Evolutionary conservation across 1,140 invertebrate genomes (phyloP), one percentile per base, ranked within the genome.

Genomic region (Zaprionus vittiger): DNA sequence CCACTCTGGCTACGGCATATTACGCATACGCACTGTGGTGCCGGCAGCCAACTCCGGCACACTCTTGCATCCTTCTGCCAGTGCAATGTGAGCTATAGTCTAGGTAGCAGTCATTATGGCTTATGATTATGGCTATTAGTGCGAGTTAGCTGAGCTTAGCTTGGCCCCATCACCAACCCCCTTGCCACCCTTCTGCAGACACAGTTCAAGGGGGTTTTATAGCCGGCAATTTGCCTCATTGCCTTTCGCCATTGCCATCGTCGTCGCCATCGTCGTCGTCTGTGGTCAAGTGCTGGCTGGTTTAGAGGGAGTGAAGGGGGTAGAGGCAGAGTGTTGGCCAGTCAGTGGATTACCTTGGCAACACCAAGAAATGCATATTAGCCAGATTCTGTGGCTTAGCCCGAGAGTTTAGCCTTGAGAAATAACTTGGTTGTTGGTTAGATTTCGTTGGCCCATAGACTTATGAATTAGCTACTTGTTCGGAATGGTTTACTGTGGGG

Each of bases 61-160:
- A 17, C 41, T 47, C 41, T 20, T 1, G 41, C 41, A 47, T 47
- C 41, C 41, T 47, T 47, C 59, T 26, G 49, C 20, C 37, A 6
- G 15, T 63, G 75, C 63, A 77, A 76, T 64, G 31, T 79, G 76
- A 78, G 71, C 79, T 73, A 77, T 70, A 73, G 65, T 62, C 41
- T 76, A 68, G 68, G 54, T 54, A 68, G 59, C 52, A 71, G 83
- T 87, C 81, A 89, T 87, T 89, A 87, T 89, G 84, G 83, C 84
- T 79, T 89, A 90, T 84, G 85, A 89, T 89, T 89, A 89, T 79
- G 84, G 85, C 84, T 89, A 90, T 90, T 90, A 89, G 81, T 81
- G 84, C 79, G 71, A 81, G 78, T 73, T 75, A 79, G 57, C 73
- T 68, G 55, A 80, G 84, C 71, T 80, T 83, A 77, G 55, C 54